These are phyloP conservation scores for Thaumetopoea pityocampa DNA, from an alignment of 1,140 invertebrate species.

Conservation along the genomic window DNA sequence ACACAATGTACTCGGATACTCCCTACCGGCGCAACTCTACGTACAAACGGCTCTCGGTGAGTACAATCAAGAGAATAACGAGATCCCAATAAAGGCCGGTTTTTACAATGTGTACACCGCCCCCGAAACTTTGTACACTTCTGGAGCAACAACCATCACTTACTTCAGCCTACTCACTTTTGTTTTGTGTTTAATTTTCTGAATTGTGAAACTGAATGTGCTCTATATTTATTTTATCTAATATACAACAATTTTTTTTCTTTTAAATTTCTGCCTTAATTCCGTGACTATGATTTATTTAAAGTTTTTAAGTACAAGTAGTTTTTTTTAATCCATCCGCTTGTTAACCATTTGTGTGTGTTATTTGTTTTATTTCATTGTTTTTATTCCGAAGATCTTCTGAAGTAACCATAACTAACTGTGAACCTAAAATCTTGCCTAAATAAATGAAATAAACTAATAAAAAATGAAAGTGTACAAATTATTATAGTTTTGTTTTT, in stretches of 20 bases:
- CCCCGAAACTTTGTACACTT: conserved; percentile 43
- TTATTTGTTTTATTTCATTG: conserved; percentile 16
- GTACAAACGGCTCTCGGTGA: conserved; percentile 92
- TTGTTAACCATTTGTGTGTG: conserved; percentile 22
- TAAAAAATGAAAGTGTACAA: conserved; percentile 20
- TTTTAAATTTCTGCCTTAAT: conserved; percentile 14
- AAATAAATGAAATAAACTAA: conserved; percentile 3
- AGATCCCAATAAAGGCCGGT: conserved; percentile 62
- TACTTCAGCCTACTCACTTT: conserved; percentile 33
- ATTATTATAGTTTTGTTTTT: conserved; percentile 1
- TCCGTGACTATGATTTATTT: conserved; percentile 14
- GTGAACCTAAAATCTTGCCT: conserved; percentile 18
- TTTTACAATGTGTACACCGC: conserved; percentile 72
- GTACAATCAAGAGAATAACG: conserved; percentile 71
- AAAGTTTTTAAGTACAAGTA: conserved; percentile 27
- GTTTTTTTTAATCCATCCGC: conserved; percentile 17
- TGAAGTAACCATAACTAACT: background rate
- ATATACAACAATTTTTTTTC: too few species aligned
- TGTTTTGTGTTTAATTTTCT: conserved; percentile 46
- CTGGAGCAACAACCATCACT: conserved; percentile 38
- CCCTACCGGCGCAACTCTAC: conserved; percentile 82
- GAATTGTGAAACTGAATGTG: conserved; percentile 23
- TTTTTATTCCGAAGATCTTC: conserved; percentile 10
- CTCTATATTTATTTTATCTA: conserved; percentile 14
- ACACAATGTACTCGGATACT: conserved; percentile 89